Percentiles rank a stretch among this genome's conserved stretches.
Evolutionary conservation across 2,797 vertebrate genomes (phyloP).

Genomic region (Rousettus madagascariensis): DNA sequence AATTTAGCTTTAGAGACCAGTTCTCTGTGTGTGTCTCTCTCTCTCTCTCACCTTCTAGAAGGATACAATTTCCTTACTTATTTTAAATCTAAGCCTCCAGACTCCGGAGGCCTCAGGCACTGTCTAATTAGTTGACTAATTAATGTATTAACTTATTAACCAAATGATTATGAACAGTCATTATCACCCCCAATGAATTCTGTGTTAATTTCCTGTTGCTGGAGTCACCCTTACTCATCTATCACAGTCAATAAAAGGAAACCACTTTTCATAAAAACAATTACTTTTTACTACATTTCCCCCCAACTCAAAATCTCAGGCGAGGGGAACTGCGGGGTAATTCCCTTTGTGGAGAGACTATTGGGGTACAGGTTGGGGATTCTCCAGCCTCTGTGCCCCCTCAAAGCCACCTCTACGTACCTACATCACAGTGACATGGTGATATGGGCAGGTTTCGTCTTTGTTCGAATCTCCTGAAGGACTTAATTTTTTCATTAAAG

Average conservation of each 20-base stretch:
- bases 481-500: background rate
- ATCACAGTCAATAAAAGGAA: slow-evolving; percentile 46
- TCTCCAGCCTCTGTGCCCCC: background rate
- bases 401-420: no score
- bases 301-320: background rate
- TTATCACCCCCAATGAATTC: slow-evolving; percentile 58
- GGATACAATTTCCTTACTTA: background rate
- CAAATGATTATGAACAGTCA: slow-evolving; percentile 38
- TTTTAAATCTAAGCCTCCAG: background rate
- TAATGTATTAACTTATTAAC: slow-evolving; percentile 69
- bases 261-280: slow-evolving; percentile 63
- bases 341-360: background rate
- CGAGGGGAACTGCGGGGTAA: background rate
- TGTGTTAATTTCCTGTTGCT: slow-evolving; percentile 52
- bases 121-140: slow-evolving; percentile 62
- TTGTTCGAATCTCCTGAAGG: background rate
- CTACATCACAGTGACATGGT: rapidly evolving
- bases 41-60: background rate
- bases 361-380: background rate
- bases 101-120: background rate
- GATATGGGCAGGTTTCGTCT: background rate
- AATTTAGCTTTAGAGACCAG: background rate
- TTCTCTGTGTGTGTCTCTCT: no score
- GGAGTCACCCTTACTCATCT: background rate
- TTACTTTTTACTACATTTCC: slow-evolving; percentile 11